Base-by-base conservation (phyloP, 2,797 vertebrate species). In the Oryzias sinensis region DNA sequence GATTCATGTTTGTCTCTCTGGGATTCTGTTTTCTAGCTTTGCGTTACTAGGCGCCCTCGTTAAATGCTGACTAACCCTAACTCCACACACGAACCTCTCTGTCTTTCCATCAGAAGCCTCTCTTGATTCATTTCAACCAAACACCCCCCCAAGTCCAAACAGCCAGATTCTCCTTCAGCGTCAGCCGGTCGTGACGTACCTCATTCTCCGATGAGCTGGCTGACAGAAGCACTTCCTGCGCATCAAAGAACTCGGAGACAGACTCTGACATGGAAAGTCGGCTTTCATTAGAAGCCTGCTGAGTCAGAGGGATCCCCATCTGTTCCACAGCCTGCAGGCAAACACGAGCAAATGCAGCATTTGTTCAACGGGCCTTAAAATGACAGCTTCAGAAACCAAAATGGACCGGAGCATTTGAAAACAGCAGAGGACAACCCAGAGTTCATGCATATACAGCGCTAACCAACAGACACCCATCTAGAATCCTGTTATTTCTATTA, bases 261-360 rank as follows among this genome's bases (percentile, higher is more conserved):
- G 97, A 99, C 85, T 99, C 97, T 9, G 97, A 99, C 97, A 99
- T 97, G 85, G 97, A 99, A 52, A 99, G 94, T 70, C 96, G 93
- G 85, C 97, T 98, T 88, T 98, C 97, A 66, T 97, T 97, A 86
- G 95, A 93, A 77, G 95, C 94, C 91, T 97, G 96, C 87, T 97
- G 96, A 73, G 95, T 96, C 72, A 98, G 88, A 70, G 97, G 96
- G 88, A 98, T 94, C 80, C 85, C 94, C 81, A 95, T 95, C 89
- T 96, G 93, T 81, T 96, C 95, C 52, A 88, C 88, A 0, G 91
- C 81, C 96, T 98, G 89, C 37, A 44, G 78, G 55, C 66, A 80
- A 71, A 88, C 64, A 86, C 76, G 85, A 51, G 73, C 56, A 80
- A 69, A 69, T 55, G 56, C 73, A 81, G 33, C 43, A 67, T 59